These are phyloP conservation scores for Parascotia fuliginaria DNA, from an alignment of 2,888 invertebrate species.

Conservation along the genomic window DNA sequence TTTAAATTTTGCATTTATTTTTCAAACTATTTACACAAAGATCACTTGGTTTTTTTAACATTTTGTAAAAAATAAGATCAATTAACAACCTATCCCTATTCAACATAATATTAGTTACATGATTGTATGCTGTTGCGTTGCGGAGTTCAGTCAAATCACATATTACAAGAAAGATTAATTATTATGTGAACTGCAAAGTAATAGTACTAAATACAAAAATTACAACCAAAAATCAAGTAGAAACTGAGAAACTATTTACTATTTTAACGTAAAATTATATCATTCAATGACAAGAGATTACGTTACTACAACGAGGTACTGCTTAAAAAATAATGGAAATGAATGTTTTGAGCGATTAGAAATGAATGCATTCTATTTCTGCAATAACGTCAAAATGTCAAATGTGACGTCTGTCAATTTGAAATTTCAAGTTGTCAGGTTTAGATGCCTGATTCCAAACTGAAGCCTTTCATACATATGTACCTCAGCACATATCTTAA, in stretches of 20 bases:
- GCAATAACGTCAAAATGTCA: slow-evolving; percentile 65
- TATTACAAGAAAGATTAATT: slow-evolving; percentile 55
- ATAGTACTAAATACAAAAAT: slow-evolving; percentile 46
- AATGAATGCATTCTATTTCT: slow-evolving; percentile 45
- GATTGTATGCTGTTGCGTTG: slow-evolving; percentile 61
- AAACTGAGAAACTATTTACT: slow-evolving; percentile 50
- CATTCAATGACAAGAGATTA: slow-evolving; percentile 77
- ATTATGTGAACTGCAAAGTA: slow-evolving; percentile 49
- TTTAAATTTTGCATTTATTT: slow-evolving; percentile 81
- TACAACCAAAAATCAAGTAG: slow-evolving; percentile 57
- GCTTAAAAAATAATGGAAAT: slow-evolving; percentile 52
- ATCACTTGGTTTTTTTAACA: slow-evolving; percentile 72
- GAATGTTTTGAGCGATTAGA: slow-evolving; percentile 41
- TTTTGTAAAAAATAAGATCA: slow-evolving; percentile 74
- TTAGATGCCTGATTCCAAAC: slow-evolving; percentile 48
- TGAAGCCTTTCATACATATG: slow-evolving; percentile 65
- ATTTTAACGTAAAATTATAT: slow-evolving; percentile 63
- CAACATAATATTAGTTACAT: slow-evolving; percentile 65
- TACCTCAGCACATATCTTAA: slow-evolving; percentile 62
- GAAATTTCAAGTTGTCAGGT: slow-evolving; percentile 60
- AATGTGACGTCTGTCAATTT: slow-evolving; percentile 72
- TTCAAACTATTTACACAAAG: slow-evolving; percentile 79
- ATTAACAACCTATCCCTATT: slow-evolving; percentile 84
- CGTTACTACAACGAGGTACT: slow-evolving; percentile 60
- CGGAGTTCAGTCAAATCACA: slow-evolving; percentile 83